Conservation (phyloP, 2,888 invertebrate species). For the Ichneumon xanthorius region DNA sequence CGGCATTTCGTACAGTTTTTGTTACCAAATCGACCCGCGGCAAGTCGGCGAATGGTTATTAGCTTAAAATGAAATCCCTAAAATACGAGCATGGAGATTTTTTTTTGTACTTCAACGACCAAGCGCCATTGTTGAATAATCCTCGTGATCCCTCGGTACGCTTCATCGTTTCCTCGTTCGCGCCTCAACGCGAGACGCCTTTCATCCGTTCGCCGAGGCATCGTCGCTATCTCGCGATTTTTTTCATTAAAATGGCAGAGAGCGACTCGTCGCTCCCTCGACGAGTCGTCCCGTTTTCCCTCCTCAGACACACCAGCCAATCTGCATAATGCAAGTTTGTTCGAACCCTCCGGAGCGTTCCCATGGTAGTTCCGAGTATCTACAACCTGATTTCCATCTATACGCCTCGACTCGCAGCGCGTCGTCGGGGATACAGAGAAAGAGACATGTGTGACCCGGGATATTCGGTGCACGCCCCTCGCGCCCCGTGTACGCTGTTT, state of each 20-base stretch:
- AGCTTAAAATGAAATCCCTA: too few relatives aligned
- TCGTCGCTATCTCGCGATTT: constrained; percentile 60
- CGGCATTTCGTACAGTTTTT: too few relatives aligned
- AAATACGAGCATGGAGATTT: too few relatives aligned
- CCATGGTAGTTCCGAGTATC: constrained; percentile 61
- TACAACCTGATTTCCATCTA: constrained; percentile 63
- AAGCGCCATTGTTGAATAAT: neutral
- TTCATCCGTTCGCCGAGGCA: constrained; percentile 34
- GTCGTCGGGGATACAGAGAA: constrained; percentile 11
- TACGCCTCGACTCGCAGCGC: constrained; percentile 38
- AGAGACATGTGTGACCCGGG: constrained; percentile 4
- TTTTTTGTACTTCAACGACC: neutral
- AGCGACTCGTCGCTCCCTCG: constrained; percentile 48
- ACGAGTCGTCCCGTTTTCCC: constrained; percentile 69
- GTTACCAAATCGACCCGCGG: too few relatives aligned
- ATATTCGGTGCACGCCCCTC: constrained; percentile 58
- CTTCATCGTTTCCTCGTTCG: constrained; percentile 52
- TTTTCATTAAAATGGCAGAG: constrained; percentile 72
- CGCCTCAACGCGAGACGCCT: constrained; percentile 41
- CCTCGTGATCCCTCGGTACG: neutral
- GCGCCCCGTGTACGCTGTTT: neutral
- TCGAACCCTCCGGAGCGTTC: constrained; percentile 60
- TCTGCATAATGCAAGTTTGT: constrained; percentile 79
- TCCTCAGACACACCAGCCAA: constrained; percentile 72
- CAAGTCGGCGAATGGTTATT: too few relatives aligned